Base-by-base conservation (phyloP, 2,113 vertebrate genomes). In the Bostrychus sinensis region DNA sequence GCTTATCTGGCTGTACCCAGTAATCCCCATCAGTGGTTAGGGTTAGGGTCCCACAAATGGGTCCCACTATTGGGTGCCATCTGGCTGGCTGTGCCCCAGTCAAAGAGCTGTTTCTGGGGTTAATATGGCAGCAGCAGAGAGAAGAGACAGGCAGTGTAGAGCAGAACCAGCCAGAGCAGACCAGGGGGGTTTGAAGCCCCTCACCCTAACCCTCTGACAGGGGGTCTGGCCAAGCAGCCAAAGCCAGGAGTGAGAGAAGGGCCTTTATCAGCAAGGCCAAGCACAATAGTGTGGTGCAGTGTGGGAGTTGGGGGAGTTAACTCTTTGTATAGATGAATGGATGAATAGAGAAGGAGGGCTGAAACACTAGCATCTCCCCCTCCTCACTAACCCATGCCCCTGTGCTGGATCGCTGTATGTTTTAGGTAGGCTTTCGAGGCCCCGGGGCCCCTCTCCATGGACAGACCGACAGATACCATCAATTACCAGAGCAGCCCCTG, bases 311-410 rank as follows among this genome's bases (percentile, higher is more conserved):
- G 88, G 85, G 81, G 78, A 84, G 71, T 89, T 88, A 85, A 91
- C 83, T 90, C 80, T 86, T 92, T 86, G 64, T 88, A 72, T 84
- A 81, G 87, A 86, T 88, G 86, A 90, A 87, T 89, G 83, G 75
- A 83, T 90, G 88, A 91, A 91, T 90, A 82, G 89, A 83, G 80
- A 80, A 87, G 81, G 80, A 85, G 90, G 88, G 80, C 83, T 92
- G 91, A 92, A 92, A 93, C 90, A 91, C 87, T 91, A 92, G 89
- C 87, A 84, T 82, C 79, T 77, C 80, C 72, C 83, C 84, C 80
- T 68, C 64, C 81, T 66, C 69, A 62, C 62, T 66, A 56, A 68
- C 48, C 66, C 70, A 57, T 60, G 72, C 61, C 61, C 60, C 72
- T 45, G 73, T 69, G 66, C 63, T 85, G 76, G 79, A 83, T 80